Evolutionary conservation across 2,888 invertebrate genomes (phyloP), one percentile per base, ranked within the genome.

Genomic region (Linnaemya tessellans): DNA sequence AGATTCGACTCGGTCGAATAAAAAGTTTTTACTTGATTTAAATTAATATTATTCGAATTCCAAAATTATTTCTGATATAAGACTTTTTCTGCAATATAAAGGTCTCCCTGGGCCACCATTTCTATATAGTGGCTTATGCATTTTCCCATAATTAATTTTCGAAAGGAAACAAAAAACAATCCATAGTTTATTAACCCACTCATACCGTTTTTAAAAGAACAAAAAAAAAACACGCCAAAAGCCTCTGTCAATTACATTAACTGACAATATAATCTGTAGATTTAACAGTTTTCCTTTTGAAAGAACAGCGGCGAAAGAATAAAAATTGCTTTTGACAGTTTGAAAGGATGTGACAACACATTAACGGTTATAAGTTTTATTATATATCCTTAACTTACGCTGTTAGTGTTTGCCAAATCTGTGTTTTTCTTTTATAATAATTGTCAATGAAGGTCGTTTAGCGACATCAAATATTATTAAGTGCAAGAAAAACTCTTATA

Each of bases 261-360:
- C 10, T 56, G 56, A 56, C 56, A 56, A 30, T 56, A 56, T 25
- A 56, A 25, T 56, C 25, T 56, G 22, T 13, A 15, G 30, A 9
- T 7, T 56, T 18, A 56, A 56, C n/a, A 30, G 22, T 54, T 54
- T 54, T 49, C 22, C 11, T 54, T 22, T 22, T 22, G 15, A 8
- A 30, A 30, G 8, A 25, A 54, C 9, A 54, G 10, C 51, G 9
- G 20, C 51, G 1, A 30, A 56, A n/a, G 30, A 15, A 56, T 56
- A 30, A 15, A 30, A 56, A 15, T 56, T 30, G 9, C 56, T 56
- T 41, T 43, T 64, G 64, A 64, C 64, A 64, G 43, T 22, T 64
- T 64, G 64, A 64, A 64, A 43, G 43, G 64, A 64, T 22, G 64
- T 43, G 64, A 64, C 20, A 64, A 64, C 41, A 41, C 10, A n/a